Base-by-base conservation (phyloP, 2,888 invertebrate species). In the Erebia ligea region DNA sequence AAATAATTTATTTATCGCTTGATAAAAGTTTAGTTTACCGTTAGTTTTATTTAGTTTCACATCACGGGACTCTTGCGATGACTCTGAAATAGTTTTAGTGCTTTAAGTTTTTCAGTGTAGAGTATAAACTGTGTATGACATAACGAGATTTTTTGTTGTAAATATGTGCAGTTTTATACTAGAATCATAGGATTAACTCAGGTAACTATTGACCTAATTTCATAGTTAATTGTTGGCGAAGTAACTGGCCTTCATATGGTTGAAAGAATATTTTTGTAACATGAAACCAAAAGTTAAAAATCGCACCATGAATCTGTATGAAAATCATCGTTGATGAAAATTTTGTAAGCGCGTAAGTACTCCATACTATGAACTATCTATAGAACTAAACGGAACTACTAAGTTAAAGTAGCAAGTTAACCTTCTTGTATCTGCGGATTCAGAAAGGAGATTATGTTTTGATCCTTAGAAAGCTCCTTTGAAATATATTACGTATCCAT, bases 1-100 rank as follows among this genome's bases (percentile, higher is more conserved):
- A 48, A 64, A 56, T 56, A n/a, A 17, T 56, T 42, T 57, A 57
- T 21, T 58, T 65, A 65, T 64, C 64, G n/a, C 50, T 34, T 50
- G 21, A 65, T 69, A 69, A 57, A 69, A 56, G 40, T 50, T 56
- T 64, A 21, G 57, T 64, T 13, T 48, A 21, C n/a, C 40, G 45
- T 15, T 52, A 56, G 34, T 58, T 56, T 64, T 64, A 63, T 42
- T 66, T 21, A 19, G 15, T 11, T 42, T n/a, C 17, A 21, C 21
- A 45, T 15, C 34, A 19, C 17, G 5, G 66, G 19, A 15, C 15
- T 17, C 3, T 56, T 56, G 8, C 34, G n/a, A 65, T 65, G 62
- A 21, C 19, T 63, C 10, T 42, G 34, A 50, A 40, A 56, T 15
- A 42, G n/a, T 42, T 56, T 57, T 45, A 66, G 57, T 21, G 56